Base-by-base conservation (phyloP, 2,888 invertebrate species). In the Oegoconia quadripuncta region DNA sequence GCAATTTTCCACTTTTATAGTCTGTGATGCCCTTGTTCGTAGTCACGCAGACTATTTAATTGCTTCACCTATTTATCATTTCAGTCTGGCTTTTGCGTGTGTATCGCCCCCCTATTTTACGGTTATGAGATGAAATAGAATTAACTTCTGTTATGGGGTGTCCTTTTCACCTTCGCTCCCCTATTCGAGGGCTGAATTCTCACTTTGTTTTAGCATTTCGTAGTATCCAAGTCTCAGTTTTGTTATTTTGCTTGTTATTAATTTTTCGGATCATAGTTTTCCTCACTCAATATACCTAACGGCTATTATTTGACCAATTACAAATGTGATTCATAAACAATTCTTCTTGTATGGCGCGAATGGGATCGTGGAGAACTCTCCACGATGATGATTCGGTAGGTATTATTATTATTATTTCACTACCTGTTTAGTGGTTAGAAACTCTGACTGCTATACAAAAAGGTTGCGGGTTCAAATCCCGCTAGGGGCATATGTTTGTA, bases 31-130 rank as follows among this genome's bases (percentile, higher is more conserved):
- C 26, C 12, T 11, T 17, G 5, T 12, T 27, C 3, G 12, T 13
- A 20, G 9, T 5, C 22, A 14, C 14, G 18, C 32, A 32, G 32
- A 32, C 32, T 22, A 8, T 14, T 11, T 32, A 22, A 32, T 32
- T 32, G 32, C 22, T 16, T 9, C 5, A 29, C 9, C 11, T 13
- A 32, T 32, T 15, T 34, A 25, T 15, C 25, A 11, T 27, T 26
- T 34, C 18, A 34, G 34, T 27, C 27, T 34, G 25, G 16, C 5
- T 9, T n/a, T 4, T 6, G 27, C 27, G 13, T 27, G 14, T 27
- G 27, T 17, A 18, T 34, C 27, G 8, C n/a, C 17, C 23, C 34
- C 27, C 34, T 18, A 27, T 27, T 34, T 34, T 34, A 34, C 25
- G 23, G 33, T 13, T 30, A 30, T 30, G n/a, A 17, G 30, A 14